These are phyloP conservation scores for Sebastolobus alascanus DNA, from an alignment of 2,797 vertebrate genomes.

Conservation along the genomic window DNA sequence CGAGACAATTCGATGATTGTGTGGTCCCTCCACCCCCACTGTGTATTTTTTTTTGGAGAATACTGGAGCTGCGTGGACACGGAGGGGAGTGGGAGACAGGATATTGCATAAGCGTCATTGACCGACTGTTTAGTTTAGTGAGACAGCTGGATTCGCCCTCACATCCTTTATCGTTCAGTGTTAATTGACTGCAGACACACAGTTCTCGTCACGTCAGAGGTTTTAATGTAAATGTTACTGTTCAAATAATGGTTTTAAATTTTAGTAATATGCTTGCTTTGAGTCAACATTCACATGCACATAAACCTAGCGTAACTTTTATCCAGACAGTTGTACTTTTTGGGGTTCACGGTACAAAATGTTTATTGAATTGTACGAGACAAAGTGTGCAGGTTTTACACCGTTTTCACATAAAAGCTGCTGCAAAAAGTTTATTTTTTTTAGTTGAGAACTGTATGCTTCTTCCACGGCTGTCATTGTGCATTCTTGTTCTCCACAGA, in stretches of 20 bases:
- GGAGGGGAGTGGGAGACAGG: slow-evolving; percentile 73
- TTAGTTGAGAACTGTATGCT: neutral
- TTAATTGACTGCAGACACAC: slow-evolving; percentile 29
- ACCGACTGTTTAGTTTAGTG: slow-evolving; percentile 67
- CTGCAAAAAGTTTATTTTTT: neutral
- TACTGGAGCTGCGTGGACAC: slow-evolving; percentile 64
- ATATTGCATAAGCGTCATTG: slow-evolving; percentile 79
- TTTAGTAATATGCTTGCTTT: neutral
- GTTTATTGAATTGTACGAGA: neutral
- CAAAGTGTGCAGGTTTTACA: neutral
- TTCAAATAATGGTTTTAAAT: slow-evolving; percentile 8
- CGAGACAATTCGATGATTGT: slow-evolving; percentile 80
- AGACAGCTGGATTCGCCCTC: slow-evolving; percentile 68
- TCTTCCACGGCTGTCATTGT: slow-evolving; percentile 19
- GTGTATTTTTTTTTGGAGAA: slow-evolving; percentile 36
- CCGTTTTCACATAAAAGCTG: neutral
- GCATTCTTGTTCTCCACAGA: slow-evolving; percentile 84
- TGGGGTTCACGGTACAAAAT: neutral
- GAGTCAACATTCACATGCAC: neutral
- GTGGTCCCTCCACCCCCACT: slow-evolving; percentile 78
- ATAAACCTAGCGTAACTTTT: neutral
- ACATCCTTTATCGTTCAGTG: slow-evolving; percentile 50
- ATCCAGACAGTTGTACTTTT: neutral
- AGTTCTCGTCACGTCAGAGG: slow-evolving; percentile 1
- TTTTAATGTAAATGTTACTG: neutral